A percentile compares a stretch with the other conserved stretches of the same genome.
phyloP scores from a whole-genome alignment of 2,797 vertebrate species.

The Intellagama lesueurii region DNA sequence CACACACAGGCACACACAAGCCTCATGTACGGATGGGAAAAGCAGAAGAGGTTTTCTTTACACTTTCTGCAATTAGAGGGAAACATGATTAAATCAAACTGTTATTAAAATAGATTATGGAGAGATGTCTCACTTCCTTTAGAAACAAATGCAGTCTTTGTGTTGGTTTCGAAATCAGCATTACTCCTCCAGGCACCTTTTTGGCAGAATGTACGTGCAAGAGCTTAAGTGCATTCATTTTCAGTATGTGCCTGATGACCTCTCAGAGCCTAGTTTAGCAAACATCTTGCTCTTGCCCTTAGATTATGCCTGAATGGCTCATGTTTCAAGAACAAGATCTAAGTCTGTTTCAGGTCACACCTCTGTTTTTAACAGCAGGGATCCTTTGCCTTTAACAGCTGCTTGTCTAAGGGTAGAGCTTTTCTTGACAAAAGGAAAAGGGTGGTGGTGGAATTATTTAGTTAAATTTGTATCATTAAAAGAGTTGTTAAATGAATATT shows the following conservation, averaged over 20 bases:
- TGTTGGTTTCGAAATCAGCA: constrained; percentile 71
- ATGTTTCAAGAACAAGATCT: background rate
- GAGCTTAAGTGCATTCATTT: constrained; percentile 72
- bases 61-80: constrained; percentile 7
- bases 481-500: background rate
- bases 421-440: background rate
- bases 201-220: constrained; percentile 67
- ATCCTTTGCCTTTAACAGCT: background rate
- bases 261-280: constrained; percentile 40
- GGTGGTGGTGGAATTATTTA: background rate
- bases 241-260: constrained; percentile 47
- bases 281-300: constrained; percentile 23
- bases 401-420: background rate
- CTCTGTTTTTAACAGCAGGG: background rate
- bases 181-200: constrained; percentile 62
- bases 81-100: constrained; percentile 14
- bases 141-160: constrained; percentile 57
- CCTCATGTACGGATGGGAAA: background rate
- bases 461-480: background rate
- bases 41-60: constrained; percentile 28
- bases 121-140: constrained; percentile 37
- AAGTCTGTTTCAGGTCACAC: background rate
- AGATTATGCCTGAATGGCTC: background rate
- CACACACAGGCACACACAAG: background rate
- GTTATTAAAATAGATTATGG: constrained; percentile 18